Conservation (phyloP, 2,113 vertebrate species). For the Hypocryptadius cinnamomeus region DNA sequence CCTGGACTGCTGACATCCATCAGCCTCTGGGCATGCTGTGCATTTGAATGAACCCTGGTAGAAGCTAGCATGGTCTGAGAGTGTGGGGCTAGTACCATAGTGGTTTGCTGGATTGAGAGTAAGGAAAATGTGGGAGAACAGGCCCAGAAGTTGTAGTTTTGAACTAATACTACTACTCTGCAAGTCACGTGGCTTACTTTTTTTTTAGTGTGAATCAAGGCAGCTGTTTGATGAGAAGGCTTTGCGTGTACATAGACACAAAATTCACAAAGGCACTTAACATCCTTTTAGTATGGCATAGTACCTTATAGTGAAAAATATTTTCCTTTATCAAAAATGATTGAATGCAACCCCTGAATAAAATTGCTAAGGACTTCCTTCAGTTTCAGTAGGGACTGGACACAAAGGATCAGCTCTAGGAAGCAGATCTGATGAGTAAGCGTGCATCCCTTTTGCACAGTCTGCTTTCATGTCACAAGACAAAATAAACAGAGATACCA, state of each 20-base stretch:
- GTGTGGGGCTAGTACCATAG: background rate
- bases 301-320: background rate
- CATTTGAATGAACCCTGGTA: background rate
- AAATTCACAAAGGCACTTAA: background rate
- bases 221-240: background rate
- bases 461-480: background rate
- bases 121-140: background rate
- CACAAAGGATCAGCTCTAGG: background rate
- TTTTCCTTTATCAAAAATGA: background rate
- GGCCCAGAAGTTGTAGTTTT: background rate
- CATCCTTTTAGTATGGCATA: background rate
- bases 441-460: background rate
- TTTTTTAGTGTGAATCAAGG: background rate
- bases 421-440: background rate
- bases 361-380: background rate
- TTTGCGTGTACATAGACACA: background rate
- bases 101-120: background rate
- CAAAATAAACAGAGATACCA: slow-evolving; percentile 41
- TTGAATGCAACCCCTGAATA: background rate
- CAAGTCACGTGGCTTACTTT: background rate
- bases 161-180: background rate
- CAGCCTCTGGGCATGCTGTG: background rate
- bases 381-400: background rate
- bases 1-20: background rate
- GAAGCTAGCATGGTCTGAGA: background rate